Conservation (phyloP, 2,797 vertebrate species). For the Protosalanx chinensis region DNA sequence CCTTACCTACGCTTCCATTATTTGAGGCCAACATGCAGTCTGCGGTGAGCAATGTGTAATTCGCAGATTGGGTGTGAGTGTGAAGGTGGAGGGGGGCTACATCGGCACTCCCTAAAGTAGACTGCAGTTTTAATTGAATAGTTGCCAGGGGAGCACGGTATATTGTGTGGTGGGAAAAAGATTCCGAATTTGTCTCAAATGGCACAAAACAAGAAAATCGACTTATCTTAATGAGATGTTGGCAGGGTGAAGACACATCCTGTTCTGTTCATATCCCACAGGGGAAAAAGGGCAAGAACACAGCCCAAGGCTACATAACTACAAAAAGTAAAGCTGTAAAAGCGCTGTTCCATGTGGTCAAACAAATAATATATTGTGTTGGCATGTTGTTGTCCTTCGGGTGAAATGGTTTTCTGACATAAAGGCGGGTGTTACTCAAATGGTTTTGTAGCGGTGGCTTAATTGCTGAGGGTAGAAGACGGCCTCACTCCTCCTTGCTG, state of each 20-base stretch:
- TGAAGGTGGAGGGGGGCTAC: neutral
- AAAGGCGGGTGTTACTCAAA: conserved; percentile 17
- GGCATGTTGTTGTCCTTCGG: conserved; percentile 20
- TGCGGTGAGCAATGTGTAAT: no score
- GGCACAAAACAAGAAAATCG: conserved; percentile 2
- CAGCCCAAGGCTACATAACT: conserved; percentile 23
- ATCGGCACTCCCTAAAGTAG: no score
- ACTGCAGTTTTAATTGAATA: no score
- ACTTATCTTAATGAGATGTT: conserved; percentile 9
- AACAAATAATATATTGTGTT: conserved; percentile 17
- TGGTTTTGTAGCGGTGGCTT: conserved; percentile 14
- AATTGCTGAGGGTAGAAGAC: conserved; percentile 24
- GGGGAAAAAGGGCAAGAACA: neutral
- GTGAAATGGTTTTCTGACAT: conserved; percentile 22
- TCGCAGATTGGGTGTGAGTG: neutral
- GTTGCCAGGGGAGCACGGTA: no score
- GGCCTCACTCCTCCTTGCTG: neutral
- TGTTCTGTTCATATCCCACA: neutral
- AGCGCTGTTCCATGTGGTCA: conserved; percentile 23
- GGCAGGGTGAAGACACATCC: conserved; percentile 1
- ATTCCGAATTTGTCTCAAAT: conserved; percentile 1
- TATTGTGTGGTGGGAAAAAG: neutral
- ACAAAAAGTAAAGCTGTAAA: conserved; percentile 30
- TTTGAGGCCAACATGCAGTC: no score
- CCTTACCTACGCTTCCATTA: no score